Evolutionary conservation across 2,888 invertebrate genomes (phyloP).

Genomic region (Molanna angustata): DNA sequence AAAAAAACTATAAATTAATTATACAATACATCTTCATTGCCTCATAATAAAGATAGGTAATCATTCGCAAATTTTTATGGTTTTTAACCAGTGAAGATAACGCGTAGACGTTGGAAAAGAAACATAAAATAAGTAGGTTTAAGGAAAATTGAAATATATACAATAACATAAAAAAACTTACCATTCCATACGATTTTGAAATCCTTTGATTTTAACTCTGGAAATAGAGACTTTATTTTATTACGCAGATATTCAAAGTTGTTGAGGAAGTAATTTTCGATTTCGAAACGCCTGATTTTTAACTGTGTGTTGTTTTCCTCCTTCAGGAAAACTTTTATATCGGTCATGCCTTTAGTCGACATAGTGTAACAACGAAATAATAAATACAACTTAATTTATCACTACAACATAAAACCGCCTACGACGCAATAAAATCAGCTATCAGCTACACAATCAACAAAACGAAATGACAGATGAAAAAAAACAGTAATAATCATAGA

Average conservation of each 20-base stretch:
- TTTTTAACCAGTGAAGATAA: not conserved
- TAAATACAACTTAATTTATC: too few species aligned
- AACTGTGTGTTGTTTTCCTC: not conserved
- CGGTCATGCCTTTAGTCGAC: not conserved
- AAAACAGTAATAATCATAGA: too few species aligned
- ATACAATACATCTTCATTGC: not conserved
- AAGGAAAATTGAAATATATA: not conserved
- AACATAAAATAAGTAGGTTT: not conserved
- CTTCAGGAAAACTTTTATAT: not conserved
- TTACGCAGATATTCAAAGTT: conserved; percentile 55
- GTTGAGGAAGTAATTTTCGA: conserved; percentile 54
- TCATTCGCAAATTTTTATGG: not conserved
- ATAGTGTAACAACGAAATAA: too few species aligned
- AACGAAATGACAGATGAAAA: too few species aligned
- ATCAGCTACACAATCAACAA: too few species aligned
- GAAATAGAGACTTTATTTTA: conserved; percentile 59
- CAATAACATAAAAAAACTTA: conserved; percentile 37
- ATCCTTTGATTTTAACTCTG: conserved; percentile 47
- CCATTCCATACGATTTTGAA: conserved; percentile 65
- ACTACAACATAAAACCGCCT: too few species aligned
- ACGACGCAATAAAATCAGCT: too few species aligned
- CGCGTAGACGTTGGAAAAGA: not conserved
- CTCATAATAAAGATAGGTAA: not conserved
- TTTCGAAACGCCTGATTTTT: conserved; percentile 49
- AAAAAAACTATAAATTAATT: too few species aligned